A percentile compares a stretch with the other conserved stretches of the same genome.
These are phyloP conservation scores for Perognathus longimembris DNA, from an alignment of 2,113 vertebrate species.

Conservation along the genomic window DNA sequence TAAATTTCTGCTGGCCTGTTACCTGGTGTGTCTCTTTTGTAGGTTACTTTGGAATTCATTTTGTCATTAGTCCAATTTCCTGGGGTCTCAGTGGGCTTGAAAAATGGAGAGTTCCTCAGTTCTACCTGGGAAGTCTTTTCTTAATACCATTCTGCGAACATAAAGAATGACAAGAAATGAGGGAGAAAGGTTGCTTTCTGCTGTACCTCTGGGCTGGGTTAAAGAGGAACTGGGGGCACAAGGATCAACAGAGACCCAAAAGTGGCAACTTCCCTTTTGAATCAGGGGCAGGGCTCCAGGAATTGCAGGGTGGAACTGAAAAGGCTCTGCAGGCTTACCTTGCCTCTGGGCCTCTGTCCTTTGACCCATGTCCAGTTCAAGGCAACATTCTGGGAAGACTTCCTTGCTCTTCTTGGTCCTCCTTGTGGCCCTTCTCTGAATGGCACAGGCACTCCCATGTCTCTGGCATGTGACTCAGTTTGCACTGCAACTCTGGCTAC, in stretches of 20 bases:
- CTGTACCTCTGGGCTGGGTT: neutral
- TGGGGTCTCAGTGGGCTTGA: too few species aligned
- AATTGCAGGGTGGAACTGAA: neutral
- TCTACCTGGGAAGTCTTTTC: too few species aligned
- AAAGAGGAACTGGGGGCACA: accelerated
- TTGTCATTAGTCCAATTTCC: too few species aligned
- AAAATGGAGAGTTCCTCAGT: too few species aligned
- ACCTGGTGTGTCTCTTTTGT: too few species aligned
- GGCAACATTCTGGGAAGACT: neutral
- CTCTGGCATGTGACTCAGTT: neutral
- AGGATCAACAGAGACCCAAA: neutral
- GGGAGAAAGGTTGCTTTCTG: neutral
- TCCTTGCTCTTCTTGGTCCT: neutral
- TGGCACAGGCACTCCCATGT: neutral
- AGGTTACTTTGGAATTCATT: too few species aligned
- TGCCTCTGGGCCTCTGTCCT: neutral
- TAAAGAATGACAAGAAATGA: too few species aligned
- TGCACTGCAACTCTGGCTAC: neutral
- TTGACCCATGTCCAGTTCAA: neutral
- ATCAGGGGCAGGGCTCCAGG: neutral
- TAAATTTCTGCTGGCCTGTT: too few species aligned
- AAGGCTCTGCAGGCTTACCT: neutral
- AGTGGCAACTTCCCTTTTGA: neutral
- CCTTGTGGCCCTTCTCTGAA: neutral
- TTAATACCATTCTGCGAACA: neutral